Conservation (phyloP, 2,888 invertebrate genomes). For the Aphelenchoides bicaudatus region DNA sequence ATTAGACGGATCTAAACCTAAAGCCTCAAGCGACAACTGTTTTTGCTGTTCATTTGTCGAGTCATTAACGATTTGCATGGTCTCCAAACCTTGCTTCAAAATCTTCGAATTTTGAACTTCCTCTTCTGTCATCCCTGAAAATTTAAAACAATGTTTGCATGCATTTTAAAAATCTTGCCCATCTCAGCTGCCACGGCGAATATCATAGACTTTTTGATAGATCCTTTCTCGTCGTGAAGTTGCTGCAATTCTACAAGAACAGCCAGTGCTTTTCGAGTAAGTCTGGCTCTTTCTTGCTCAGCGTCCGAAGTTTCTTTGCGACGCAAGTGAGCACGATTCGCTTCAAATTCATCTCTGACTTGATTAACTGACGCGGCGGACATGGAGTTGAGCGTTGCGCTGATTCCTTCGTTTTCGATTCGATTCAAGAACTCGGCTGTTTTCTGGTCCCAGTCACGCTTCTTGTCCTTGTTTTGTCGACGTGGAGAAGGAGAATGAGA, state of each 20-base stretch:
- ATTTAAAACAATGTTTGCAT: too few relatives aligned
- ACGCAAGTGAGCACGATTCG: not conserved
- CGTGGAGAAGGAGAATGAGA: not conserved
- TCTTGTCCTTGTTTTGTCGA: not conserved
- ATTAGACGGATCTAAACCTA: too few relatives aligned
- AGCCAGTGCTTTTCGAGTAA: constrained; percentile 7
- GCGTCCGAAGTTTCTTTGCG: not conserved
- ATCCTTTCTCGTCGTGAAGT: constrained; percentile 16
- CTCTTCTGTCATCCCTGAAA: constrained; percentile 1
- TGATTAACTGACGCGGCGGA: not conserved
- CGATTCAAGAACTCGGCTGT: constrained; percentile 19
- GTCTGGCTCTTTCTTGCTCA: constrained; percentile 15
- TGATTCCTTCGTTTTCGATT: constrained; percentile 15
- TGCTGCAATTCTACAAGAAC: constrained; percentile 17
- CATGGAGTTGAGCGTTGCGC: not conserved
- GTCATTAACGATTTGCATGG: constrained; percentile 1
- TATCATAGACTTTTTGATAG: constrained; percentile 2
- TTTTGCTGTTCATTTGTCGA: too few relatives aligned
- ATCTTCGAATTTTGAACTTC: not conserved
- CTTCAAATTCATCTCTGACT: not conserved
- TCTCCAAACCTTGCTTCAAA: not conserved
- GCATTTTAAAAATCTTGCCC: too few relatives aligned
- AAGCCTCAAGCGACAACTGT: too few relatives aligned
- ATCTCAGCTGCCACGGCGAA: constrained; percentile 14
- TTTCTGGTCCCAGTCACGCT: constrained; percentile 26